These are phyloP conservation scores for Cydia fagiglandana DNA, from an alignment of 1,140 invertebrate species.

Conservation along the genomic window DNA sequence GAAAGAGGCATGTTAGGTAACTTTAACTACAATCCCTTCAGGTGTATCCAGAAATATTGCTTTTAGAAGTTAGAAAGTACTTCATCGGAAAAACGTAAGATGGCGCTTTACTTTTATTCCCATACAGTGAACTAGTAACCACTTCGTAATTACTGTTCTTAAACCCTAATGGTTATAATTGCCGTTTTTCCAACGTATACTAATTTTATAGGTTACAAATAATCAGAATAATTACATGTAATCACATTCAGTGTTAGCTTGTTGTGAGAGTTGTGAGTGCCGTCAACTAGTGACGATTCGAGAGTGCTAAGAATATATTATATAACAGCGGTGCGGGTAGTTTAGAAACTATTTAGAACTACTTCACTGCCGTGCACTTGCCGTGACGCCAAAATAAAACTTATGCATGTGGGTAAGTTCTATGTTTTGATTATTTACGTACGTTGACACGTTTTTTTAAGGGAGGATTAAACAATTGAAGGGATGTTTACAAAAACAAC, in stretches of 20 bases:
- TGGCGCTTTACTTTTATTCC: neutral
- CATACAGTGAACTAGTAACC: neutral
- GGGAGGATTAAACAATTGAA: too few relatives aligned
- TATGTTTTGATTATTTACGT: too few relatives aligned
- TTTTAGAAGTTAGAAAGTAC: neutral
- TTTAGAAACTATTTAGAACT: neutral
- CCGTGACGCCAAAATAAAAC: too few relatives aligned
- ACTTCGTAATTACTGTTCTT: neutral
- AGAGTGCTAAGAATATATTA: neutral
- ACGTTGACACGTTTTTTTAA: too few relatives aligned
- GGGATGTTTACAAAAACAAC: too few relatives aligned
- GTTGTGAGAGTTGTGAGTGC: neutral
- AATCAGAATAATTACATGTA: neutral
- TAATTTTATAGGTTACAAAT: too few relatives aligned
- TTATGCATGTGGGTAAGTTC: neutral
- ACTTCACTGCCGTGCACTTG: neutral
- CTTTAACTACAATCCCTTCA: neutral
- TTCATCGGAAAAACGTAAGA: neutral
- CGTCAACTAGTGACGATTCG: neutral
- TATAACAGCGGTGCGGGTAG: slow-evolving; percentile 2
- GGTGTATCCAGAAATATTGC: neutral
- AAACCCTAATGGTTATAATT: neutral
- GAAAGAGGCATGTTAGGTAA: neutral
- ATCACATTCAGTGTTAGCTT: neutral
- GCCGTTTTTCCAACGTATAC: neutral